phyloP scores from a whole-genome alignment of 2,888 invertebrate species.

The Drosophila meridionalis region DNA sequence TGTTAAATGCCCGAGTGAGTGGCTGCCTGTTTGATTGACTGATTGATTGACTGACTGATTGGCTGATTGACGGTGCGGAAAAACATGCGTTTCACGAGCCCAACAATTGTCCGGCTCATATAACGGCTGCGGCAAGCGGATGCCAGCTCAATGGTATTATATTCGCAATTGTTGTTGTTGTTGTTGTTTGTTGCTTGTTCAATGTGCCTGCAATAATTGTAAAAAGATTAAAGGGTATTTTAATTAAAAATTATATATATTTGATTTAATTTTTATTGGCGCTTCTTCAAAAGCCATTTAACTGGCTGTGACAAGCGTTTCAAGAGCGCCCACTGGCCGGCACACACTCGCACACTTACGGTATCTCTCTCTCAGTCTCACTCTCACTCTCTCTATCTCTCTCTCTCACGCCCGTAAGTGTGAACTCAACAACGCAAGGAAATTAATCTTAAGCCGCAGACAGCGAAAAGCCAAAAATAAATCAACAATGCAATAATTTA shows the following conservation, averaged over 20 bases:
- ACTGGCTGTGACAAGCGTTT: constrained; percentile 41
- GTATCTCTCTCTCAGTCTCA: not conserved
- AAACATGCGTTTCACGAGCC: constrained; percentile 5
- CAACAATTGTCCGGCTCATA: constrained; percentile 22
- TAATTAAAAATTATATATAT: constrained; percentile 79
- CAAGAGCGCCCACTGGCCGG: constrained; percentile 15
- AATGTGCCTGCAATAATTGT: constrained; percentile 68
- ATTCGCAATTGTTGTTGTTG: constrained; percentile 11
- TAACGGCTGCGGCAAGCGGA: constrained; percentile 11
- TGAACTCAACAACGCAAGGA: constrained; percentile 77
- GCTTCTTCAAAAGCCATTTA: constrained; percentile 77
- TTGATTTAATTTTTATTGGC: constrained; percentile 79
- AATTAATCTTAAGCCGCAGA: constrained; percentile 83
- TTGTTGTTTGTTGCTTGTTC: constrained; percentile 12
- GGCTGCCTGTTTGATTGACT: constrained; percentile 3
- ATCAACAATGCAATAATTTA: constrained; percentile 81
- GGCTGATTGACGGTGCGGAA: constrained; percentile 17
- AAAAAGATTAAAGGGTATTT: constrained; percentile 76
- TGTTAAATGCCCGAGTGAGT: not conserved
- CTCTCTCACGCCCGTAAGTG: constrained; percentile 55
- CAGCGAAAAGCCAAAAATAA: constrained; percentile 82
- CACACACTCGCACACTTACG: not conserved
- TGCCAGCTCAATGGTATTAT: constrained; percentile 30
- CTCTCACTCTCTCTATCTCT: not conserved
- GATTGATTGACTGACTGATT: constrained; percentile 16